These are phyloP conservation scores for Nomada fucata DNA, from an alignment of 2,888 invertebrate species.

Conservation along the genomic window DNA sequence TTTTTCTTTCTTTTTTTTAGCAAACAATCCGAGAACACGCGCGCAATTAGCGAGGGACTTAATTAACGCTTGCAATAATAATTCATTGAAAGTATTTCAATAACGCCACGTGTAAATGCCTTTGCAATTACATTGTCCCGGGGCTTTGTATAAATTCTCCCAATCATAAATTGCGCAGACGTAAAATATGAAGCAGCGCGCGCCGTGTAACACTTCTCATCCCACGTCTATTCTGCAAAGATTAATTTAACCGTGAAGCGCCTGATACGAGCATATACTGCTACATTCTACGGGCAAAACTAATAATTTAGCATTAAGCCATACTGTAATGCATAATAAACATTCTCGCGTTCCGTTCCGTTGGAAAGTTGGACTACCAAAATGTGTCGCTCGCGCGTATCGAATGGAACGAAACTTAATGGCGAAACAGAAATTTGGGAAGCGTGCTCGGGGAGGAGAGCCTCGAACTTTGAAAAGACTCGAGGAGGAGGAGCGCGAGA, in stretches of 20 bases:
- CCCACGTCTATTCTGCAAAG: too few species aligned
- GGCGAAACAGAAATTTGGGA: slow-evolving; percentile 31
- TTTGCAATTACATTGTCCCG: background rate
- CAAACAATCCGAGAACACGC: background rate
- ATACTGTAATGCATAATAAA: too few species aligned
- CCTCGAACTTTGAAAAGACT: slow-evolving; percentile 41
- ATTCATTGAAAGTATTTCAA: background rate
- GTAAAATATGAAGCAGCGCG: background rate
- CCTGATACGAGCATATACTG: too few species aligned
- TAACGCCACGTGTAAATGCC: background rate
- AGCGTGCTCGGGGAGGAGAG: background rate
- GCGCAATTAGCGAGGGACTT: background rate
- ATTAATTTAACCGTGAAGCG: too few species aligned
- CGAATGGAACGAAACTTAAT: slow-evolving; percentile 50
- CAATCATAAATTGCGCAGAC: background rate
- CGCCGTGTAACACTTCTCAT: background rate
- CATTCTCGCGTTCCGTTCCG: too few species aligned
- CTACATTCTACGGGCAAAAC: too few species aligned
- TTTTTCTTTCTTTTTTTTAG: background rate
- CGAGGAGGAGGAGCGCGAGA: slow-evolving; percentile 48
- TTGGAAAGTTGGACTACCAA: slow-evolving; percentile 18
- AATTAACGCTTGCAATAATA: slow-evolving; percentile 7
- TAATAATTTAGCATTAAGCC: too few species aligned
- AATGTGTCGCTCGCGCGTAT: slow-evolving; percentile 50
- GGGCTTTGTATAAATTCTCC: too few species aligned